Percentiles rank a stretch among this genome's conserved stretches.
Conservation (phyloP, 1,140 invertebrate genomes). For the Mercenaria mercenaria region DNA sequence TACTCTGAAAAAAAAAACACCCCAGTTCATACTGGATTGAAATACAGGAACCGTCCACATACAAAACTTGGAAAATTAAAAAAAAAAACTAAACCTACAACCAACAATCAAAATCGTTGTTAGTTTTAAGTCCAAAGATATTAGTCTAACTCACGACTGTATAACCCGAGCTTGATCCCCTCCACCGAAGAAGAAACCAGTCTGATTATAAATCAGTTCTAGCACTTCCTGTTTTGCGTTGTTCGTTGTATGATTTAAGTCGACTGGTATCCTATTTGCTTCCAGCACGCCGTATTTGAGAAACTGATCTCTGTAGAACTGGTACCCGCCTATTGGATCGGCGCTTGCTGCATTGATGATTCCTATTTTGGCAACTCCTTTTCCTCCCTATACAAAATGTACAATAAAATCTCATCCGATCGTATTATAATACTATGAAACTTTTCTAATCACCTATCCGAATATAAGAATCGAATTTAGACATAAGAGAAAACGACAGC, state of each 20-base stretch:
- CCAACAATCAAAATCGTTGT: no score
- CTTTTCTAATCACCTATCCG: background rate
- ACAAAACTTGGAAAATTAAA: no score
- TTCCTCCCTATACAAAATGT: conserved; percentile 70
- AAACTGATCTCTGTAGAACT: conserved; percentile 72
- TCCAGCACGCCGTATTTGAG: conserved; percentile 68
- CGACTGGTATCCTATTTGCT: conserved; percentile 67
- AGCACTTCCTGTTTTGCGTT: conserved; percentile 66
- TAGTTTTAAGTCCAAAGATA: no score
- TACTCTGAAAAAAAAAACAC: no score
- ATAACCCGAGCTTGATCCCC: conserved; percentile 80
- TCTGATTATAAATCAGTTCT: conserved; percentile 73
- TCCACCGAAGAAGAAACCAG: conserved; percentile 82
- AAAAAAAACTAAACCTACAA: no score
- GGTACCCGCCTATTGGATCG: conserved; percentile 66
- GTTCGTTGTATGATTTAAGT: conserved; percentile 65
- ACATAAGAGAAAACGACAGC: no score
- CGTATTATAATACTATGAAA: background rate
- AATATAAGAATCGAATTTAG: no score
- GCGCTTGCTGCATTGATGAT: conserved; percentile 72
- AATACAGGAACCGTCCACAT: no score
- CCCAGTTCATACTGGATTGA: no score
- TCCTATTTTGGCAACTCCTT: conserved; percentile 74
- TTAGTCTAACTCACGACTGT: conserved; percentile 73
- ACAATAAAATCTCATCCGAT: no score